phyloP scores from a whole-genome alignment of 1,140 invertebrate genomes.

The Drosophila seguyi region DNA sequence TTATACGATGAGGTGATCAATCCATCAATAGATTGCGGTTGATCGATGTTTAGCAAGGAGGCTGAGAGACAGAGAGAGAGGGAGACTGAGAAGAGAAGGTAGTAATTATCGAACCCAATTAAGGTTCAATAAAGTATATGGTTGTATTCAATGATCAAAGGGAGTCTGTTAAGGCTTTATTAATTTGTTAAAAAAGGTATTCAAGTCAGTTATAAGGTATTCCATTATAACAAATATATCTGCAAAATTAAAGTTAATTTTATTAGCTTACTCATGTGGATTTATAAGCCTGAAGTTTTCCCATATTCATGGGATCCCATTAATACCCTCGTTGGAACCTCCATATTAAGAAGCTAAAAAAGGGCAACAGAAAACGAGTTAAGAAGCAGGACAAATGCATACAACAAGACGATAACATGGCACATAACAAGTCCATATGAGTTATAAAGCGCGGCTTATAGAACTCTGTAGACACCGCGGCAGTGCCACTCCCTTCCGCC shows the following conservation, averaged over 20 bases:
- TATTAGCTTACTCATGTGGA: too few species aligned
- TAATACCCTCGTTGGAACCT: slow-evolving; percentile 1
- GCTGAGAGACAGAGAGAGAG: background rate
- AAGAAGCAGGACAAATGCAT: slow-evolving; percentile 36
- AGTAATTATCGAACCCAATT: slow-evolving; percentile 6
- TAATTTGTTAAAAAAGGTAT: background rate
- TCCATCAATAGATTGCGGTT: slow-evolving; percentile 14
- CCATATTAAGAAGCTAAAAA: slow-evolving; percentile 30
- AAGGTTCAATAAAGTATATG: background rate
- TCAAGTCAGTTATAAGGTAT: too few species aligned
- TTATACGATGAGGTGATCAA: slow-evolving; percentile 18
- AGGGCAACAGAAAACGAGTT: slow-evolving; percentile 26
- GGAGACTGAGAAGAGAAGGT: slow-evolving; percentile 1
- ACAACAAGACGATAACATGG: slow-evolving; percentile 51
- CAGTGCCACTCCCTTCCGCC: background rate
- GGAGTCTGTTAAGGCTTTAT: background rate
- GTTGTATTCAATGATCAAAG: background rate
- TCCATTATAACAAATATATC: background rate
- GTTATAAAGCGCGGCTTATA: slow-evolving; percentile 34
- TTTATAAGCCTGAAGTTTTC: background rate
- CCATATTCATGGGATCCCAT: background rate
- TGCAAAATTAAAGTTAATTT: too few species aligned
- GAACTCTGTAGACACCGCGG: slow-evolving; percentile 25
- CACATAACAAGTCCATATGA: slow-evolving; percentile 54
- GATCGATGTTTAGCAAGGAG: slow-evolving; percentile 4